A percentile compares a stretch with the other conserved stretches of the same genome.
Evolutionary conservation across 2,797 vertebrate species (phyloP).

Genomic region (Hafferia zeledoni): DNA sequence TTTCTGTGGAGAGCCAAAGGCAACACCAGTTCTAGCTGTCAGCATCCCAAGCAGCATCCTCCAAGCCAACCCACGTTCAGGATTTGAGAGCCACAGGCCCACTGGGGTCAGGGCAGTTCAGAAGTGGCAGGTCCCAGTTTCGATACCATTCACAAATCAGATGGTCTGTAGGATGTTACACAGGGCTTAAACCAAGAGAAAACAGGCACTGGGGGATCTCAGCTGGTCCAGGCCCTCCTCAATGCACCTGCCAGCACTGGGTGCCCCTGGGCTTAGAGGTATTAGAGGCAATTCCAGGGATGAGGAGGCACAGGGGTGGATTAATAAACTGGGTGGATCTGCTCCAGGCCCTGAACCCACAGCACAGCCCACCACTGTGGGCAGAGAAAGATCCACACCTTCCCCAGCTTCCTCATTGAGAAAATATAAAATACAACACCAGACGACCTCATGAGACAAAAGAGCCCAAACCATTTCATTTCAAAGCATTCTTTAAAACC

Average conservation of each 20-base stretch:
- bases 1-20: background rate
- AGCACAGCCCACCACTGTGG: fast-evolving
- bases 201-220: background rate
- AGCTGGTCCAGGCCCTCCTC: background rate
- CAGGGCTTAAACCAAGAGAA: background rate
- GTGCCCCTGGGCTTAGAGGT: background rate
- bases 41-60: background rate
- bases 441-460: background rate
- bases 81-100: background rate
- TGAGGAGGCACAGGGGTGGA: background rate
- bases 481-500: slow-evolving; percentile 56
- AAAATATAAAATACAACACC: background rate
- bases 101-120: background rate
- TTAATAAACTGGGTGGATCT: background rate
- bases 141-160: background rate
- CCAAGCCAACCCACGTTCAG: background rate
- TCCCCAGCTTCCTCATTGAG: background rate
- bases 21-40: background rate
- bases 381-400: background rate
- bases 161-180: background rate
- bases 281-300: background rate
- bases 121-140: background rate
- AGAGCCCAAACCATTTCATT: slow-evolving; percentile 14
- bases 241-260: background rate
- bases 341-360: background rate